These are phyloP conservation scores for Lapara coniferarum DNA, from an alignment of 2,888 invertebrate genomes.

Conservation along the genomic window DNA sequence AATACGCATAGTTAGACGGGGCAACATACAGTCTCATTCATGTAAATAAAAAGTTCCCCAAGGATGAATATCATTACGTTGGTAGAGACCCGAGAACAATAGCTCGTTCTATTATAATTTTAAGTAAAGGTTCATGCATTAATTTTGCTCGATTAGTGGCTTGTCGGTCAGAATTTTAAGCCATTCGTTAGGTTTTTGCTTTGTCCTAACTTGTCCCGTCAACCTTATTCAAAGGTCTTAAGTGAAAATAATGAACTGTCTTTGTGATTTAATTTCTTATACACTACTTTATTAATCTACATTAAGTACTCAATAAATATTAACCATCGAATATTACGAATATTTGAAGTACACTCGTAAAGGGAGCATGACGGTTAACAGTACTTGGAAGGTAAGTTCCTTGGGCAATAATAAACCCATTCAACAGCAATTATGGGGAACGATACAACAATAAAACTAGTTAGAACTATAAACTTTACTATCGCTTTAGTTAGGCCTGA, in stretches of 20 bases:
- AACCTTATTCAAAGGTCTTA: background rate
- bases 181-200: background rate
- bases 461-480: constrained; percentile 9
- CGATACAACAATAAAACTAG: constrained; percentile 16
- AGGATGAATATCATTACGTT: constrained; percentile 19
- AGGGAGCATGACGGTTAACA: constrained; percentile 14
- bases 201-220: background rate
- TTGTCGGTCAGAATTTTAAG: background rate
- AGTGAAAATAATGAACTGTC: no score
- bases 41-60: constrained; percentile 11
- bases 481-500: background rate
- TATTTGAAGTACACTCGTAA: constrained; percentile 16
- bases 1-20: background rate
- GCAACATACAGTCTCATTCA: background rate
- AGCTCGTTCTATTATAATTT: constrained; percentile 16
- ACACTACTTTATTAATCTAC: background rate
- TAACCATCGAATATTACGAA: background rate
- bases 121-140: constrained; percentile 13
- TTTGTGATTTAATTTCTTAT: no score
- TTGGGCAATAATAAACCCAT: constrained; percentile 10
- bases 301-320: constrained; percentile 6
- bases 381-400: constrained; percentile 5
- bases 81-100: constrained; percentile 7
- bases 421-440: constrained; percentile 8
- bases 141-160: background rate